A percentile compares a stretch with the other conserved stretches of the same genome.
phyloP scores from a whole-genome alignment of 2,113 vertebrate genomes.

The Ondatra zibethicus region DNA sequence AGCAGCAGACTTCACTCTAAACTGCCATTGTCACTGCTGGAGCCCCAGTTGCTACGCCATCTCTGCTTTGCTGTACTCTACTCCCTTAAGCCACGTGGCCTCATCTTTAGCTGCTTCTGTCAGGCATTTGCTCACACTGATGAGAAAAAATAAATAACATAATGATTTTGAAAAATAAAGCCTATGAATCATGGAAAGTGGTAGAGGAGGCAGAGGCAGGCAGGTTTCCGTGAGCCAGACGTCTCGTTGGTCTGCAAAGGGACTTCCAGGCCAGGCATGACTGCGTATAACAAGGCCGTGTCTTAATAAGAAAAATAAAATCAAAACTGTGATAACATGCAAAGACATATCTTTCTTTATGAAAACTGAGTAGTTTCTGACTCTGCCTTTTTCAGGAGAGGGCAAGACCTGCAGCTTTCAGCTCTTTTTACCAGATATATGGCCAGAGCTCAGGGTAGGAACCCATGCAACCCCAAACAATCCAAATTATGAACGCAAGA shows the following conservation, averaged over 20 bases:
- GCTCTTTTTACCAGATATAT: not conserved
- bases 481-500: conserved; percentile 32
- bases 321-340: not conserved
- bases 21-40: no score
- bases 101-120: not conserved
- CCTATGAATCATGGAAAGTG: not conserved
- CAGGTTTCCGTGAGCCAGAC: not conserved
- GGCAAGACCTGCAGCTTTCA: conserved; percentile 13
- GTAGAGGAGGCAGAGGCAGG: not conserved
- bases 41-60: not conserved
- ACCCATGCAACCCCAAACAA: conserved; percentile 30
- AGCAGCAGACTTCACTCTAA: not conserved
- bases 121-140: not conserved
- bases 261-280: not conserved
- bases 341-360: not conserved
- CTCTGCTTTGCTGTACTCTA: no score
- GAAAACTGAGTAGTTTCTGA: not conserved
- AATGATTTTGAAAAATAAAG: not conserved
- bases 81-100: not conserved
- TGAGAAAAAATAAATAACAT: not conserved
- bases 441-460: not conserved
- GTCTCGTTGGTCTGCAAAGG: not conserved
- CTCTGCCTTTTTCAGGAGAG: not conserved
- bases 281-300: not conserved
- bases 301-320: not conserved